Percentiles rank a stretch among this genome's conserved stretches.
phyloP scores from a whole-genome alignment of 2,113 vertebrate genomes.

The Gnathonemus longibarbis region DNA sequence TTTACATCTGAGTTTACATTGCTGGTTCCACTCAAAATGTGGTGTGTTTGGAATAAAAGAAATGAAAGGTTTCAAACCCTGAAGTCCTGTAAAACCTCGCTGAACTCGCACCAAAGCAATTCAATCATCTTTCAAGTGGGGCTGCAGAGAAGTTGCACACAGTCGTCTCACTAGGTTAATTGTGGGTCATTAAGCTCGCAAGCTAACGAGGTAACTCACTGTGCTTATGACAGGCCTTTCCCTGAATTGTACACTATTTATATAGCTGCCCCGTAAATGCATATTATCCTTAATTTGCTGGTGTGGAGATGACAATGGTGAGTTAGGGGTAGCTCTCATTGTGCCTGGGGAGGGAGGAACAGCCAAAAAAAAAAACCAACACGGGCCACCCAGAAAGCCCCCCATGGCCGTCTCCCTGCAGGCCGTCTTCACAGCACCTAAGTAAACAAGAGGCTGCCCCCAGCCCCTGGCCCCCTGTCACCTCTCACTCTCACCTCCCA shows the following conservation, averaged over 20 bases:
- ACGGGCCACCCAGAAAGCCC: slow-evolving; percentile 14
- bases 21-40: background rate
- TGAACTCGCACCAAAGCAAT: background rate
- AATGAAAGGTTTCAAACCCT: background rate
- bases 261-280: background rate
- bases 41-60: background rate
- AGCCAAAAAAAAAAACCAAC: background rate
- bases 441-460: slow-evolving; percentile 8
- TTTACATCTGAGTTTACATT: background rate
- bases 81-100: background rate
- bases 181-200: background rate
- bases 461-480: background rate
- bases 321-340: background rate
- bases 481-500: background rate
- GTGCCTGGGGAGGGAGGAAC: background rate
- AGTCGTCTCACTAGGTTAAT: background rate
- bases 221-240: background rate
- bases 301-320: background rate
- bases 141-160: background rate
- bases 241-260: background rate
- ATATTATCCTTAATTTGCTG: background rate
- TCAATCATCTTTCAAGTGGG: background rate
- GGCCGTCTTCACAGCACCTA: slow-evolving; percentile 16
- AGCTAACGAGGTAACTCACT: background rate
- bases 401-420: background rate